These are phyloP conservation scores for Alces alces DNA, from an alignment of 2,113 vertebrate species.

Conservation along the genomic window DNA sequence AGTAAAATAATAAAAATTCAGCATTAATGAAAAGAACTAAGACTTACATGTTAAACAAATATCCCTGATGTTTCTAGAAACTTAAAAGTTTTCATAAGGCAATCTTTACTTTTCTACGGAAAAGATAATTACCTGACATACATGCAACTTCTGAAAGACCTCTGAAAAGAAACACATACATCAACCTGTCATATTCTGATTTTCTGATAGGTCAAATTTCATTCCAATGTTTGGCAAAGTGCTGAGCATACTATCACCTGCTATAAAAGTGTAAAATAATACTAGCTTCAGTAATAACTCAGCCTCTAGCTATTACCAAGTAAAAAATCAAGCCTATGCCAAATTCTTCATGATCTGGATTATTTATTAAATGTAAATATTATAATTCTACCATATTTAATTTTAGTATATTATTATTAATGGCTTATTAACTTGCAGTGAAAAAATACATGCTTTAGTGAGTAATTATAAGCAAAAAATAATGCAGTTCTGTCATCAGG, in stretches of 20 bases:
- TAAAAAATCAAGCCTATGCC: not conserved
- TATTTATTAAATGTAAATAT: constrained; percentile 1
- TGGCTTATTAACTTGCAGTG: not conserved
- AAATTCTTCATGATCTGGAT: not conserved
- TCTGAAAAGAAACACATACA: not conserved
- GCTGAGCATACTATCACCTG: not conserved
- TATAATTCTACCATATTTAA: not conserved
- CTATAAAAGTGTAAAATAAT: constrained; percentile 34
- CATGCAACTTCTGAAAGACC: not conserved
- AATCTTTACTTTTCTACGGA: not conserved
- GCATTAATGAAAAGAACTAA: not conserved
- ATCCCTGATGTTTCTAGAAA: not conserved
- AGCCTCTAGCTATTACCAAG: not conserved
- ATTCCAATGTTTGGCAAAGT: not conserved
- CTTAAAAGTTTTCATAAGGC: not conserved
- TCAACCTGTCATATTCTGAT: constrained; percentile 7
- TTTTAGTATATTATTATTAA: not conserved
- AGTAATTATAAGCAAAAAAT: not conserved
- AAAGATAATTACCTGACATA: constrained; percentile 35
- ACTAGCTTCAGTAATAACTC: constrained; percentile 25
- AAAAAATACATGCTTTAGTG: not conserved
- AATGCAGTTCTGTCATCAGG: not conserved
- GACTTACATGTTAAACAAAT: not conserved
- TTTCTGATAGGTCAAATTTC: constrained; percentile 12
- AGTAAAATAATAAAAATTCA: not conserved